Conservation (phyloP, 2,113 vertebrate species). For the Orientallactaga bullata region DNA sequence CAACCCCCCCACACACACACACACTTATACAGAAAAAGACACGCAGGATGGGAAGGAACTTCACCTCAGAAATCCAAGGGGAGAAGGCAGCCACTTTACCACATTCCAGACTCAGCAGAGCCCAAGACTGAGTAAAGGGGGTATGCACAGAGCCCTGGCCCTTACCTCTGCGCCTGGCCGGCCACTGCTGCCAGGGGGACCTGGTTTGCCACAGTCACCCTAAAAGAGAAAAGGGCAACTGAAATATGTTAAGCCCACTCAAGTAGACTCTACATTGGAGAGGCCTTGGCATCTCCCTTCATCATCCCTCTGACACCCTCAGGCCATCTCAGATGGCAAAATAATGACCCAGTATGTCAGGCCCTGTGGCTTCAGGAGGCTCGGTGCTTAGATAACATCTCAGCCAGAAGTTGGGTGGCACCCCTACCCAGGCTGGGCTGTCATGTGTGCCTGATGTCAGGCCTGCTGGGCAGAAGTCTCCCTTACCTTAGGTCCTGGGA, state of each 20-base stretch:
- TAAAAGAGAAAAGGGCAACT: constrained; percentile 68
- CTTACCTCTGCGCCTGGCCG: constrained; percentile 93
- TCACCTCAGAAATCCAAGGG: not conserved
- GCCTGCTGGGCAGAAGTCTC: not conserved
- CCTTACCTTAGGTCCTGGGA: constrained; percentile 89
- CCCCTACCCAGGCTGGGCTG: not conserved
- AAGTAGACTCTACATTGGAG: not conserved
- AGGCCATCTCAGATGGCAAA: not conserved
- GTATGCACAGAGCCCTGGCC: accelerated
- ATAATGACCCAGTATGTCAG: not conserved
- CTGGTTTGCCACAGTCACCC: constrained; percentile 94
- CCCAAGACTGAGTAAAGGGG: not conserved
- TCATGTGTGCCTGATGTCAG: not conserved
- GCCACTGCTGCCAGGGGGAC: constrained; percentile 90
- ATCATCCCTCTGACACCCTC: not conserved
- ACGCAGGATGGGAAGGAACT: not conserved
- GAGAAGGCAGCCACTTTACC: not conserved
- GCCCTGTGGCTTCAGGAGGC: not conserved
- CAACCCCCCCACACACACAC: too few relatives aligned
- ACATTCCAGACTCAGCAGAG: not conserved
- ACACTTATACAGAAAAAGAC: not conserved
- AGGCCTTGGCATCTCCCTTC: not conserved
- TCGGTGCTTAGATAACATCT: not conserved
- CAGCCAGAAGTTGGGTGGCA: not conserved
- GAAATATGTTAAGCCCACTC: not conserved